Evolutionary conservation across 1,140 invertebrate genomes (phyloP).

Genomic region (Chironomus striatipennis): DNA sequence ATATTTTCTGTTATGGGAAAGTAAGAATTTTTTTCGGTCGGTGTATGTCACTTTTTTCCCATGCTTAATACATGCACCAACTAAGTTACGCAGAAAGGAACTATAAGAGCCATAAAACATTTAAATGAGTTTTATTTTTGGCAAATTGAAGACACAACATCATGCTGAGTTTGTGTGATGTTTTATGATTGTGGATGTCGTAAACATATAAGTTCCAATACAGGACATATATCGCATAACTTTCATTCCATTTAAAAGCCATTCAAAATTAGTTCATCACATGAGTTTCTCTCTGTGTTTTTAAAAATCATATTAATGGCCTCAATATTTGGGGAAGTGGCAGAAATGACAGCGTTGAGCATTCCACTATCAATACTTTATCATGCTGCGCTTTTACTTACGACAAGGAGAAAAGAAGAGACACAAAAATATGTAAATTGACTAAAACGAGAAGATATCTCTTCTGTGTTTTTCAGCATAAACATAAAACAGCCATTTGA

Average conservation of each 20-base stretch:
- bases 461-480: background rate
- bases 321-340: background rate
- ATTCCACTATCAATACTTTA: background rate
- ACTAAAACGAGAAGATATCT: background rate
- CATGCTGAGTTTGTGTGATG: too few species aligned
- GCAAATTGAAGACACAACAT: background rate
- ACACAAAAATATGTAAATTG: background rate
- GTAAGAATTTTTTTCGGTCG: background rate
- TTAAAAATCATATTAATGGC: background rate
- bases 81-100: background rate
- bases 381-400: background rate
- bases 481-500: too few species aligned
- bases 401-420: background rate
- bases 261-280: too few species aligned
- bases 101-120: background rate
- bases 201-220: too few species aligned
- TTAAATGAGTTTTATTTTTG: background rate
- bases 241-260: too few species aligned
- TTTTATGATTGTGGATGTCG: too few species aligned
- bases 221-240: too few species aligned
- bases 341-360: background rate
- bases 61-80: background rate
- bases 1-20: conserved; percentile 16
- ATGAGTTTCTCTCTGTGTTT: background rate
- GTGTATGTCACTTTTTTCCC: background rate